Evolutionary conservation across 2,113 vertebrate genomes (phyloP).

Genomic region (Thinocorus orbignyianus): DNA sequence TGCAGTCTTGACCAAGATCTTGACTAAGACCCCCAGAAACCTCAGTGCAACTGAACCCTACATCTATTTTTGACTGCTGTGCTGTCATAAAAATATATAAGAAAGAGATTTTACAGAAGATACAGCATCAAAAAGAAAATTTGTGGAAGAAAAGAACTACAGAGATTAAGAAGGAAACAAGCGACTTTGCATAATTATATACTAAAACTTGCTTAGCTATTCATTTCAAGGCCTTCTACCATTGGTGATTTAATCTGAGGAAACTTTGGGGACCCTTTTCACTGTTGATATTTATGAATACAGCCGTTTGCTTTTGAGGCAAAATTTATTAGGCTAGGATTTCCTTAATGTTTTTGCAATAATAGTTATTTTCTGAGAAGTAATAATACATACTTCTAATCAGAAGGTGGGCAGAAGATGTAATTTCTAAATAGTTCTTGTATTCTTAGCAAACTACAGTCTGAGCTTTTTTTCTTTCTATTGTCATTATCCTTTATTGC

Average conservation of each 20-base stretch:
- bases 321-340: not conserved
- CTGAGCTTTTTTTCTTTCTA: not conserved
- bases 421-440: not conserved
- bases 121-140: not conserved
- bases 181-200: not conserved
- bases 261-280: not conserved
- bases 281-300: not conserved
- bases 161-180: not conserved
- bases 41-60: not conserved
- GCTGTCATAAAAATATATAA: not conserved
- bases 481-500: rapidly evolving
- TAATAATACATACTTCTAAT: not conserved
- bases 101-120: not conserved
- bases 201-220: not conserved
- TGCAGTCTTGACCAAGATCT: not conserved
- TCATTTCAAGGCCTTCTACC: not conserved
- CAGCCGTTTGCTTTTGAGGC: not conserved
- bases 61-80: not conserved
- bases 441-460: not conserved
- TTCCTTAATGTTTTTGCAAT: not conserved
- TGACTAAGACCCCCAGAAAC: not conserved
- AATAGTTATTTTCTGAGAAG: not conserved
- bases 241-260: not conserved
- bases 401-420: not conserved
- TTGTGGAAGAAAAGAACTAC: not conserved